These are phyloP conservation scores for Indicator maculatus DNA, from an alignment of 2,113 vertebrate species.

Conservation along the genomic window DNA sequence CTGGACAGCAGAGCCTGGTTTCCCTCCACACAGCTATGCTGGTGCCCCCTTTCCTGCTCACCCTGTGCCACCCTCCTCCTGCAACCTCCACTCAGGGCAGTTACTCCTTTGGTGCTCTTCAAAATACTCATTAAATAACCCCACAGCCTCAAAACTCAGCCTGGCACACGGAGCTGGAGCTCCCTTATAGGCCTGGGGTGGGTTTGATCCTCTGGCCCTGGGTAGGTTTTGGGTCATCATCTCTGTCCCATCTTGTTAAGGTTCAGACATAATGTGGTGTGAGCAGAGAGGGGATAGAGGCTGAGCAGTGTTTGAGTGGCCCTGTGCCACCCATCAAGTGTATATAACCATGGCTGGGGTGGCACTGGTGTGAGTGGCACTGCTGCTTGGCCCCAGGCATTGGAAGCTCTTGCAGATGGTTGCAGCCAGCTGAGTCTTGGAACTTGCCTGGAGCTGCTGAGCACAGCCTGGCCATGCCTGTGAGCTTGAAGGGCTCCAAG, in stretches of 20 bases:
- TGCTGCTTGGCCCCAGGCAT: rapidly evolving
- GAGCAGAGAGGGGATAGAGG: not conserved
- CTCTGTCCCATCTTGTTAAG: not conserved
- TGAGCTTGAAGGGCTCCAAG: rapidly evolving
- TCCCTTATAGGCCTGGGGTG: not conserved
- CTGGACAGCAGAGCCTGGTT: not conserved
- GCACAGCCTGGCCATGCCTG: not conserved
- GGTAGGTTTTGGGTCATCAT: rapidly evolving
- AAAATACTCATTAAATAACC: not conserved
- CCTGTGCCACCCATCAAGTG: not conserved
- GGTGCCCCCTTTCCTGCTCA: rapidly evolving
- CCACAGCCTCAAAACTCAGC: not conserved
- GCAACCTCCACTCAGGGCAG: not conserved
- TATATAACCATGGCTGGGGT: rapidly evolving
- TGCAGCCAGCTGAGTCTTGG: not conserved
- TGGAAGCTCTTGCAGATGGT: not conserved
- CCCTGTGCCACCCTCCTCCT: not conserved
- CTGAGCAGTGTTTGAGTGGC: not conserved
- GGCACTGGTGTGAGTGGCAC: not conserved
- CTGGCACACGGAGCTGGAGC: not conserved
- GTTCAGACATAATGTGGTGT: rapidly evolving
- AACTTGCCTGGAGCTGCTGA: not conserved
- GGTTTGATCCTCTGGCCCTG: not conserved
- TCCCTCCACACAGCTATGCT: rapidly evolving
- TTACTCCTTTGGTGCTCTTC: not conserved